Conservation (phyloP, 2,888 invertebrate species). For the Autographa pulchrina region DNA sequence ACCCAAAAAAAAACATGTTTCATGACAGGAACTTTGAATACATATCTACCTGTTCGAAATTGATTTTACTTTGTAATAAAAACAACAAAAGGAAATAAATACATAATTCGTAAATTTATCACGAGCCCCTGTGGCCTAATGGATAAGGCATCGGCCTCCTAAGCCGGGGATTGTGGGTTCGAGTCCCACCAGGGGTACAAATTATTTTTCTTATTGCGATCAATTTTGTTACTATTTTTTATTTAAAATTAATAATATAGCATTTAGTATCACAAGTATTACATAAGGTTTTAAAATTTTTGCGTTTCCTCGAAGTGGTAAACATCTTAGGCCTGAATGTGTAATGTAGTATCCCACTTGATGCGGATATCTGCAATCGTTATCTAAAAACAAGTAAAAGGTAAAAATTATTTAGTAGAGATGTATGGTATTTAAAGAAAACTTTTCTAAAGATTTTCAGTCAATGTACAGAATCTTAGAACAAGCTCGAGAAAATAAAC, state of each 20-base stretch:
- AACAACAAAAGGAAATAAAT: not conserved
- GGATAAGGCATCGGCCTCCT: conserved; percentile 94
- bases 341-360: conserved; percentile 90
- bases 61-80: no score
- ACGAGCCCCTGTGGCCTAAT: conserved; percentile 93
- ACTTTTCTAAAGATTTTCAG: no score
- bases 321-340: conserved; percentile 85
- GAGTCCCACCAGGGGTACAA: conserved; percentile 93
- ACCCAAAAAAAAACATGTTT: no score
- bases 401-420: not conserved
- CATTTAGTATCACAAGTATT: conserved; percentile 28
- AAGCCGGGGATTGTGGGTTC: conserved; percentile 94
- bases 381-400: conserved; percentile 84
- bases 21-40: no score
- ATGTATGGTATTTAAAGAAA: no score
- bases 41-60: no score
- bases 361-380: conserved; percentile 91
- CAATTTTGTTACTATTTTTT: conserved; percentile 51
- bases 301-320: conserved; percentile 75
- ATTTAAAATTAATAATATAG: conserved; percentile 63
- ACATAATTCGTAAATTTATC: not conserved
- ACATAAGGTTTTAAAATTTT: conserved; percentile 24
- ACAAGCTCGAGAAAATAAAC: no score
- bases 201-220: conserved; percentile 23
- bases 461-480: no score